Conservation (phyloP, 2,888 invertebrate species). For the Melanophora roralis region DNA sequence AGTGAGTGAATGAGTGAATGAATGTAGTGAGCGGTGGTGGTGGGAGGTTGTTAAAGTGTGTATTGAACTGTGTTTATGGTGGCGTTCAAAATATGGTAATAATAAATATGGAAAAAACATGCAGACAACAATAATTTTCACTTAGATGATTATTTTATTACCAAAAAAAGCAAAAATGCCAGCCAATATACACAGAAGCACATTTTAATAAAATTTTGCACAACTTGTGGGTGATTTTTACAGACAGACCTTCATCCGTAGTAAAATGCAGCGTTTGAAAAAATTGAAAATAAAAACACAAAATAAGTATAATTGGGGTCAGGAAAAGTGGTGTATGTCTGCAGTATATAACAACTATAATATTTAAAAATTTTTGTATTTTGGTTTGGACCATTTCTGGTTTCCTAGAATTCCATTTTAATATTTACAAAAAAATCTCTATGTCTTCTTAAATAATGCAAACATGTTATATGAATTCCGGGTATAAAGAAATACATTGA, state of each 20-base stretch:
- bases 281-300: neutral
- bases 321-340: neutral
- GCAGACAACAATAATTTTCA: slow-evolving; percentile 9
- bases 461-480: no score
- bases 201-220: neutral
- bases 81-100: slow-evolving; percentile 58
- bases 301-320: neutral
- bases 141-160: slow-evolving; percentile 6
- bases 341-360: neutral
- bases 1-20: neutral
- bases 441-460: no score
- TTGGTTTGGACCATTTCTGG: no score
- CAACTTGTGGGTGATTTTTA: neutral
- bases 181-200: neutral
- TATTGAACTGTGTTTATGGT: slow-evolving; percentile 16
- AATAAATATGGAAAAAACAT: slow-evolving; percentile 31
- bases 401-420: no score
- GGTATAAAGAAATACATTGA: neutral
- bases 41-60: neutral
- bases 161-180: neutral
- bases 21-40: neutral
- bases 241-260: neutral
- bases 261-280: neutral
- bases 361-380: no score
- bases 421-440: no score